Percentiles rank a stretch among this genome's conserved stretches.
These are phyloP conservation scores for Bergia sp. DNA, from an alignment of 92 coral and sea anemone species.

Conservation along the genomic window DNA sequence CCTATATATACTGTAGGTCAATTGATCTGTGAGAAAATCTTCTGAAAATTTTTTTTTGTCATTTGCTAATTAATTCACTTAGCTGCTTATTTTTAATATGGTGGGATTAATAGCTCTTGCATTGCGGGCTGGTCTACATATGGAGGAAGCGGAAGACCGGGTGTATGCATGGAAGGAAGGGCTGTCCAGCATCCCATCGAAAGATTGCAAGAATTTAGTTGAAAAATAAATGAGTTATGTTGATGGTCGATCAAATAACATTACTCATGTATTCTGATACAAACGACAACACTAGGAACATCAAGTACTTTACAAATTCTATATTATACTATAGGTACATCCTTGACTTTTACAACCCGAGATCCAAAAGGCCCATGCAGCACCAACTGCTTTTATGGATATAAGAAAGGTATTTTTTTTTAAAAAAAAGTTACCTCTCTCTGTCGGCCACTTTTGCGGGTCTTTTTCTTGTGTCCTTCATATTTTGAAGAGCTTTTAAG, in stretches of 20 bases:
- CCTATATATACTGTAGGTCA: neutral
- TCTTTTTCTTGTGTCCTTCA: conserved; percentile 49
- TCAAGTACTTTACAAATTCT: conserved; percentile 2
- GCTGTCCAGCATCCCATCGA: conserved; percentile 13
- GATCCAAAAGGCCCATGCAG: neutral
- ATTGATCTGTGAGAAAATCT: neutral
- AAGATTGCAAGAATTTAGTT: neutral
- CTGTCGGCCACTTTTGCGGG: conserved; percentile 55
- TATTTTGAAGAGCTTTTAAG: conserved; percentile 42
- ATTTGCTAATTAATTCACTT: neutral
- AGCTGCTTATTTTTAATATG: conserved; percentile 8
- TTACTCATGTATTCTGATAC: neutral
- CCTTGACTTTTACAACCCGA: neutral
- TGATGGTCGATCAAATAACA: neutral
- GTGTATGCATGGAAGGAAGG: neutral
- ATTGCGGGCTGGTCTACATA: neutral
- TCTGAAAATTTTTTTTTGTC: neutral
- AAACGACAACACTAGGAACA: conserved; percentile 1
- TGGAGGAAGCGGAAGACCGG: conserved; percentile 8
- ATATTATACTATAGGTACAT: neutral
- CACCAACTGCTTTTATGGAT: neutral
- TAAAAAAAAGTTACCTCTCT: conserved; percentile 49
- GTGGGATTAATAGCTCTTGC: neutral
- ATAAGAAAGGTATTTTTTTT: neutral
- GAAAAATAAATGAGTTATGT: conserved; percentile 9